These are phyloP conservation scores for Perca fluviatilis DNA, from an alignment of 2,113 vertebrate genomes.

Conservation along the genomic window DNA sequence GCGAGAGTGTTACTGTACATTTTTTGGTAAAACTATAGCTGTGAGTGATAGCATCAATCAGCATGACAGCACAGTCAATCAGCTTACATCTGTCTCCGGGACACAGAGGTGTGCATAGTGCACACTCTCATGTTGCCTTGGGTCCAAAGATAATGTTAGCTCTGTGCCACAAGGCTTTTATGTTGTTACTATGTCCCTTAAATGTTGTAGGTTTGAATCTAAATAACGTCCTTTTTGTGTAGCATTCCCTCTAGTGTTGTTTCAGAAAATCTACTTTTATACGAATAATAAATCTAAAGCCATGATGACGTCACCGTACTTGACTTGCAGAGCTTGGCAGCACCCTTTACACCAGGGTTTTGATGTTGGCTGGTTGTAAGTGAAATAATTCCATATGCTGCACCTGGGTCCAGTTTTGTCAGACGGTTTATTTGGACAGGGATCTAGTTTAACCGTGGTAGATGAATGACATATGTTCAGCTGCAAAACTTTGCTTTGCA, in stretches of 20 bases:
- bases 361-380: conserved; percentile 44
- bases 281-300: conserved; percentile 29
- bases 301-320: conserved; percentile 18
- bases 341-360: conserved; percentile 25
- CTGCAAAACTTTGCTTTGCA: conserved; percentile 13
- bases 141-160: background rate
- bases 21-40: background rate
- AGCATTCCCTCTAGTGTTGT: conserved; percentile 5
- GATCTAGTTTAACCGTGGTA: conserved; percentile 33
- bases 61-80: conserved; percentile 15
- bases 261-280: background rate
- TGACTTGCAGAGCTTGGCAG: conserved; percentile 39
- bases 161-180: background rate
- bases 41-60: conserved; percentile 8
- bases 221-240: conserved; percentile 7
- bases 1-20: background rate
- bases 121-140: background rate
- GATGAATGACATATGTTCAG: conserved; percentile 57
- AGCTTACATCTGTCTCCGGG: background rate
- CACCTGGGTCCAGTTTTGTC: conserved; percentile 62
- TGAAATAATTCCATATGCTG: conserved; percentile 56
- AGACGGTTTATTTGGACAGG: conserved; percentile 40
- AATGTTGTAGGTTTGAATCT: background rate
- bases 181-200: background rate
- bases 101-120: background rate